These are phyloP conservation scores for Emys orbicularis DNA, from an alignment of 2,797 vertebrate species.

Conservation along the genomic window DNA sequence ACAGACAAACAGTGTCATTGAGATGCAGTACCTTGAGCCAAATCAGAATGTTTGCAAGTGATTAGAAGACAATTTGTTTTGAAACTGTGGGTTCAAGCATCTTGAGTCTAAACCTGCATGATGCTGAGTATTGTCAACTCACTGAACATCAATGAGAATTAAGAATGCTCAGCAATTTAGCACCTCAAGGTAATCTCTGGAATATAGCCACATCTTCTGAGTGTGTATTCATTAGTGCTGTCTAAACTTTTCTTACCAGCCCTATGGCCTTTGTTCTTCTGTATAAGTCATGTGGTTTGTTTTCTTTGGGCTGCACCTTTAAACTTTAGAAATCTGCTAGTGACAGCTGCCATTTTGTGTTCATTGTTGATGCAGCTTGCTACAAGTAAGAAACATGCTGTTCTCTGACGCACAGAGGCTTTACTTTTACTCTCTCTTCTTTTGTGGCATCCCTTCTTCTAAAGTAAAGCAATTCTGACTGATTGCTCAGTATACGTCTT, in stretches of 20 bases:
- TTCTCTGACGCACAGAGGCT: not conserved
- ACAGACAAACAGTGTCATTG: not conserved
- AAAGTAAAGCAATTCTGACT: not conserved
- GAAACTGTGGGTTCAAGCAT: not conserved
- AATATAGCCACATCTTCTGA: not conserved
- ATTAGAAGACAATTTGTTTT: not conserved
- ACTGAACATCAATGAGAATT: not conserved
- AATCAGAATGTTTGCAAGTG: not conserved
- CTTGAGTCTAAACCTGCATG: not conserved
- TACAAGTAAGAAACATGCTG: not conserved
- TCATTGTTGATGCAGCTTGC: not conserved
- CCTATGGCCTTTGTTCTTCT: not conserved
- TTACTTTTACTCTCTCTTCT: not conserved
- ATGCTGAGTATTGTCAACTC: not conserved
- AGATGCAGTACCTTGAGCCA: not conserved
- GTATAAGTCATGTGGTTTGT: accelerated
- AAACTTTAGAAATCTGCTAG: not conserved
- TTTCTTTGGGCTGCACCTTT: not conserved
- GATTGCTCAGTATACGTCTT: not conserved
- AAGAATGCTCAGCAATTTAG: not conserved
- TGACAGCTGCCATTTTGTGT: not conserved
- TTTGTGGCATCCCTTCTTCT: not conserved
- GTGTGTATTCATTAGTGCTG: not conserved
- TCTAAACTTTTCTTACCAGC: not conserved
- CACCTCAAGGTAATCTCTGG: not conserved